A percentile compares a stretch with the other conserved stretches of the same genome.
These are phyloP conservation scores for Aulostomus chinensis DNA, from an alignment of 2,797 vertebrate species.

Conservation along the genomic window DNA sequence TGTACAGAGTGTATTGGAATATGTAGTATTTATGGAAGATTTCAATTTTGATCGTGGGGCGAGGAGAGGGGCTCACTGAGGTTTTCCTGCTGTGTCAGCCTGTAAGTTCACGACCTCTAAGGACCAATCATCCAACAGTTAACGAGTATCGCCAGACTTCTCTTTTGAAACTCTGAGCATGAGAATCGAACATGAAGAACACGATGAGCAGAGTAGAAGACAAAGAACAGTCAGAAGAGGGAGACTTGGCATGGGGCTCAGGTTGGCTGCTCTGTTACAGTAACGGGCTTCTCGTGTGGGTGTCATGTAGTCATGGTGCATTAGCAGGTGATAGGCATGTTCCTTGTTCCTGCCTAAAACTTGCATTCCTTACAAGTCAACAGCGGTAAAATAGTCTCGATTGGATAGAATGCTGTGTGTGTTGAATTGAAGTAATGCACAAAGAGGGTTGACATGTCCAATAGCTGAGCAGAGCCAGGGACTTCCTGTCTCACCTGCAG, in stretches of 20 bases:
- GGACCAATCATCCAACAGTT: too few species aligned
- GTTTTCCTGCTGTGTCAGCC: too few species aligned
- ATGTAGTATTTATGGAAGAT: too few species aligned
- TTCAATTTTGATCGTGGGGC: too few species aligned
- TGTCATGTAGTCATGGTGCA: conserved; percentile 18
- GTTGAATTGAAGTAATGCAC: conserved; percentile 41
- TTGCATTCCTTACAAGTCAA: conserved; percentile 35
- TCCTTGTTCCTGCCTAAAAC: conserved; percentile 14
- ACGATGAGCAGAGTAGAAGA: conserved; percentile 46
- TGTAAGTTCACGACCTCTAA: too few species aligned
- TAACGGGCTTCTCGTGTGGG: neutral
- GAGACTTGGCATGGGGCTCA: conserved; percentile 67
- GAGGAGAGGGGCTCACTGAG: too few species aligned
- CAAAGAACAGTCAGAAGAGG: conserved; percentile 45
- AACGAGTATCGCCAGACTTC: conserved; percentile 13
- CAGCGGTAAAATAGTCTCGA: conserved; percentile 36
- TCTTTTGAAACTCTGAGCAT: conserved; percentile 26
- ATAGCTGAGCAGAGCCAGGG: conserved; percentile 62
- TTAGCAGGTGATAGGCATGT: conserved; percentile 23
- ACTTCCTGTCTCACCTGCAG: conserved; percentile 92
- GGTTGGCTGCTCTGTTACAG: conserved; percentile 44
- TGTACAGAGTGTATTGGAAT: too few species aligned
- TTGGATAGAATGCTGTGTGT: conserved; percentile 11
- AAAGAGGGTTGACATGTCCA: conserved; percentile 59
- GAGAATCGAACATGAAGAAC: conserved; percentile 37